These are phyloP conservation scores for Reticulitermes speratus DNA, from an alignment of 1,140 invertebrate species.

Conservation along the genomic window DNA sequence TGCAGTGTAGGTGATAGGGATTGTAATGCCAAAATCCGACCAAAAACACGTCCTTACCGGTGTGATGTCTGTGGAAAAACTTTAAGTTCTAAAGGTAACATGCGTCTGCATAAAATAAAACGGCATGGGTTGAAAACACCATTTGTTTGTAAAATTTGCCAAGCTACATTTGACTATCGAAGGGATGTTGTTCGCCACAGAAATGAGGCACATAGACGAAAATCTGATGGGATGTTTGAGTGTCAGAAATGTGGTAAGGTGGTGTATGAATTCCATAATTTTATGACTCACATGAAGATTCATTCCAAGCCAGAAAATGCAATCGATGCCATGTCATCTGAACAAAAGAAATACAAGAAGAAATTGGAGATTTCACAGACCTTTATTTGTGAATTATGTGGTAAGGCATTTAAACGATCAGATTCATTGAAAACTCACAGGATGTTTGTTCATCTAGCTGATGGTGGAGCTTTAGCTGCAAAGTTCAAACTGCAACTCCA, in stretches of 20 bases:
- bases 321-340: background rate
- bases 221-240: conserved; percentile 29
- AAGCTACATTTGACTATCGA: background rate
- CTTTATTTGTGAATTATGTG: conserved; percentile 28
- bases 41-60: background rate
- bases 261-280: conserved; percentile 23
- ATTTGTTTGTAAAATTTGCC: conserved; percentile 28
- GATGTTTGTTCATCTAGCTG: conserved; percentile 21
- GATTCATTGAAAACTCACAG: conserved; percentile 23
- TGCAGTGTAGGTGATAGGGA: background rate
- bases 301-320: background rate
- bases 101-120: conserved; percentile 29
- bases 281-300: conserved; percentile 24
- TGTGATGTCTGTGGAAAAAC: conserved; percentile 28
- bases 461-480: background rate
- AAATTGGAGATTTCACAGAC: background rate
- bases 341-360: background rate
- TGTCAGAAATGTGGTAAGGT: conserved; percentile 24
- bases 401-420: conserved; percentile 22
- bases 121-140: conserved; percentile 19
- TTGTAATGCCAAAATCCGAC: background rate
- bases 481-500: background rate
- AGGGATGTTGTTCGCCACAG: conserved; percentile 24
- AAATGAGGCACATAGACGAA: conserved; percentile 18
- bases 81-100: conserved; percentile 28